Conservation (phyloP, 2,888 invertebrate genomes). For the Luperina nickerlii region DNA sequence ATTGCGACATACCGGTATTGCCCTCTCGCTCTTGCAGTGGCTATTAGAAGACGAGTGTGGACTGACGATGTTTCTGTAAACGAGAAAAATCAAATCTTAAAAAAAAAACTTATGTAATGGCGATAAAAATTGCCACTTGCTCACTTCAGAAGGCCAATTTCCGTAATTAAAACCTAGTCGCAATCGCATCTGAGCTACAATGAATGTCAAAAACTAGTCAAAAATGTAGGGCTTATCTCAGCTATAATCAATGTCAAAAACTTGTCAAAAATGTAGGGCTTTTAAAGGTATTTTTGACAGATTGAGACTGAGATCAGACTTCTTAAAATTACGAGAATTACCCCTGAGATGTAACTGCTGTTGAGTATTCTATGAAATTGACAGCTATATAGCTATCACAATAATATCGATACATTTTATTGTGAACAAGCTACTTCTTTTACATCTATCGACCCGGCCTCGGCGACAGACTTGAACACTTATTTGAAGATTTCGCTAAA, state of each 20-base stretch:
- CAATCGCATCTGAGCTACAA: too few species aligned
- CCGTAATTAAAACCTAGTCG: not conserved
- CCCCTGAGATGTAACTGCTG: not conserved
- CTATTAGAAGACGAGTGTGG: slow-evolving; percentile 87
- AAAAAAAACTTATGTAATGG: not conserved
- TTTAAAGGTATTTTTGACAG: too few species aligned
- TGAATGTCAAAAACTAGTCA: too few species aligned
- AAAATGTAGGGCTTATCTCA: too few species aligned
- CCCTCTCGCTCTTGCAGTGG: slow-evolving; percentile 86
- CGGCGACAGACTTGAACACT: too few species aligned
- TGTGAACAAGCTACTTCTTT: not conserved
- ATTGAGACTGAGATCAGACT: too few species aligned
- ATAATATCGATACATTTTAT: not conserved
- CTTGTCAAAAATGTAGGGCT: too few species aligned
- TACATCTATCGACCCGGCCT: too few species aligned
- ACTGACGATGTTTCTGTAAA: slow-evolving; percentile 84
- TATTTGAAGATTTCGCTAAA: too few species aligned
- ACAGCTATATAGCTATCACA: not conserved
- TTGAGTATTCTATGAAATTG: not conserved
- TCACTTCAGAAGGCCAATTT: not conserved
- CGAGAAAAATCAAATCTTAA: not conserved
- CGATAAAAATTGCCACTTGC: not conserved
- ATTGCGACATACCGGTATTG: slow-evolving; percentile 80
- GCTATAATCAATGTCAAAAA: too few species aligned
- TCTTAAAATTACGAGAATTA: too few species aligned